These are phyloP conservation scores for Chrosomus eos DNA, from an alignment of 2,797 vertebrate genomes.

Conservation along the genomic window DNA sequence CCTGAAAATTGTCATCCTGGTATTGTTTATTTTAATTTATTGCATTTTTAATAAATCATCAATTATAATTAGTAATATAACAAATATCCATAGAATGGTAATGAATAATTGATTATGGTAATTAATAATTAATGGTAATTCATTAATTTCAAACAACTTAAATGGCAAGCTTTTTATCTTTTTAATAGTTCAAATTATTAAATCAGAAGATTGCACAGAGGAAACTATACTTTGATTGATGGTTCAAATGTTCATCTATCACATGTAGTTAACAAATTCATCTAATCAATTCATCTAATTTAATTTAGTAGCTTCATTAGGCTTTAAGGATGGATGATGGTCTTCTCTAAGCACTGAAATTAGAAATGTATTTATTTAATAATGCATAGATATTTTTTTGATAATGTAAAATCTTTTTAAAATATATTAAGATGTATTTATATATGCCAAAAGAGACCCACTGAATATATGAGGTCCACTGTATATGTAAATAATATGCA, in stretches of 20 bases:
- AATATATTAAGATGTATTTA: not conserved
- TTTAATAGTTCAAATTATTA: not conserved
- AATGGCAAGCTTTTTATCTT: not conserved
- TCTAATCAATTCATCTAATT: not conserved
- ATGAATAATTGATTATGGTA: not conserved
- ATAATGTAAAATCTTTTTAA: too few relatives aligned
- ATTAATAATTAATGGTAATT: not conserved
- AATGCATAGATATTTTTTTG: not conserved
- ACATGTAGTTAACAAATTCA: not conserved
- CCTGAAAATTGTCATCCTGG: not conserved
- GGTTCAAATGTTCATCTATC: not conserved
- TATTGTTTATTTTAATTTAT: not conserved
- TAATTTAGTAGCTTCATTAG: not conserved
- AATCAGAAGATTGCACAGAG: not conserved
- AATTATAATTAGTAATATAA: not conserved
- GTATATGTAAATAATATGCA: not conserved
- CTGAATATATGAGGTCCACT: not conserved
- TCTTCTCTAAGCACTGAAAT: not conserved
- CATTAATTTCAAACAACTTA: not conserved
- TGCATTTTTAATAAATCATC: not conserved
- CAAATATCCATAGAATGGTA: not conserved
- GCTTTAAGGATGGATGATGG: not conserved
- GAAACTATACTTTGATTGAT: not conserved
- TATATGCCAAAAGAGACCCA: not conserved
- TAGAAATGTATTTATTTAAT: not conserved